Conservation (phyloP, 2,113 vertebrate genomes). For the Podilymbus podiceps region DNA sequence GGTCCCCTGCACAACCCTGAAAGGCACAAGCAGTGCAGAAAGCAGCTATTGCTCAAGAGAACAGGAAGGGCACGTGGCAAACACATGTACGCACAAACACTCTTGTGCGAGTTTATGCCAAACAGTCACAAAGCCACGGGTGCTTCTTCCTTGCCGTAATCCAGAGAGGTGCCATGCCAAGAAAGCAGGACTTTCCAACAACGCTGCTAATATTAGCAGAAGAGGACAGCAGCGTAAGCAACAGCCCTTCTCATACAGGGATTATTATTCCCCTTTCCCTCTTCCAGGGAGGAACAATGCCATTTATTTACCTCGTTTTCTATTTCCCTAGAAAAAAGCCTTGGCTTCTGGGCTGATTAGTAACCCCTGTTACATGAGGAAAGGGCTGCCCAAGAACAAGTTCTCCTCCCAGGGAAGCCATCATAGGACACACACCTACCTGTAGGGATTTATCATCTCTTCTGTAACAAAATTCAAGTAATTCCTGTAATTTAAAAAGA, state of each 20-base stretch:
- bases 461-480: conserved; percentile 98
- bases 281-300: not conserved
- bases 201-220: not conserved
- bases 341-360: not conserved
- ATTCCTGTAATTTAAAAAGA: conserved; percentile 82
- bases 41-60: not conserved
- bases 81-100: not conserved
- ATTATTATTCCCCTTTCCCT: not conserved
- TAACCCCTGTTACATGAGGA: rapidly evolving
- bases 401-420: not conserved
- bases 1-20: not conserved
- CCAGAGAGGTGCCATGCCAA: not conserved
- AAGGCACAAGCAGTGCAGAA: not conserved
- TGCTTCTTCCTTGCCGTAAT: not conserved
- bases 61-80: not conserved
- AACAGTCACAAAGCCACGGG: not conserved
- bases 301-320: not conserved
- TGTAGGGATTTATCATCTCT: conserved; percentile 98
- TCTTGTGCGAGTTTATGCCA: not conserved
- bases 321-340: not conserved
- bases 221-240: not conserved
- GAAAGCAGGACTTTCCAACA: not conserved
- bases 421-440: conserved; percentile 74
- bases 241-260: not conserved
- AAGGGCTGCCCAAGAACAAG: not conserved